Conservation (phyloP, 1,140 invertebrate species). For the Grapholita molesta region DNA sequence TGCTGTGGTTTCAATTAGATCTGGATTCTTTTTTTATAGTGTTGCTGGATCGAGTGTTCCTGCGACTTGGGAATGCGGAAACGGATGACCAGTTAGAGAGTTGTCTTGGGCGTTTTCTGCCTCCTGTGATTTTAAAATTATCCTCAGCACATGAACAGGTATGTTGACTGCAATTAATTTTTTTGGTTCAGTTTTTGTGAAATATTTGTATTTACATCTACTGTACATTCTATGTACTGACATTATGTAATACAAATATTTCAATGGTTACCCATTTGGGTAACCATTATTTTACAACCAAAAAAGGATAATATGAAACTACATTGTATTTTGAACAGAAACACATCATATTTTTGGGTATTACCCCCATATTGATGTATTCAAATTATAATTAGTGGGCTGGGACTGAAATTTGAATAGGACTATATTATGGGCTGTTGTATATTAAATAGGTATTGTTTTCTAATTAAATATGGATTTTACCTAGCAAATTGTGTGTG, state of each 20-base stretch:
- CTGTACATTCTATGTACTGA: no score
- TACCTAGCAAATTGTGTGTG: no score
- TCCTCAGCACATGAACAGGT: slow-evolving; percentile 92
- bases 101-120: slow-evolving; percentile 90
- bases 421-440: background rate
- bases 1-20: slow-evolving; percentile 22
- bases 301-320: no score
- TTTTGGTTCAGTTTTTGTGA: background rate
- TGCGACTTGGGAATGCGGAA: slow-evolving; percentile 92
- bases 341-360: no score
- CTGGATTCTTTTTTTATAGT: slow-evolving; percentile 73
- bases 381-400: background rate
- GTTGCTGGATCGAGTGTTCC: slow-evolving; percentile 92
- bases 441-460: background rate
- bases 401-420: background rate
- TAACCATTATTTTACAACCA: no score
- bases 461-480: no score
- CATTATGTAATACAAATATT: no score
- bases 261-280: no score
- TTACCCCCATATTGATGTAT: no score
- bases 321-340: no score
- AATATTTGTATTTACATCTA: background rate
- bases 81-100: slow-evolving; percentile 92
- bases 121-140: slow-evolving; percentile 93
- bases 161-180: background rate